Evolutionary conservation across 2,888 invertebrate species (phyloP), one percentile per base, ranked within the genome.

Genomic region (Himalopsyche japonica): DNA sequence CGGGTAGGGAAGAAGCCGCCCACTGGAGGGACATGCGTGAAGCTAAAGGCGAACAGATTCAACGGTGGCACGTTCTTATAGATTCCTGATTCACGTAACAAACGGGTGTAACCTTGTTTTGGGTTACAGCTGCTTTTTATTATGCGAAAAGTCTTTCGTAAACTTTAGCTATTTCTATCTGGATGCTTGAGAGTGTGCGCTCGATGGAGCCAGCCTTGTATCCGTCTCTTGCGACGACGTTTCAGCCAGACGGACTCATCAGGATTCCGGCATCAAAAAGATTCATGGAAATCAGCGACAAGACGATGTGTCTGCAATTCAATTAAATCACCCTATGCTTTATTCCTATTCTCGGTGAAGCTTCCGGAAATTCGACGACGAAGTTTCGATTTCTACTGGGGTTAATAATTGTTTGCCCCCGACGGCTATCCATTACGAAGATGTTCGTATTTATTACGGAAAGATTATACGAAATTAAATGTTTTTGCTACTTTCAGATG

Each of bases 11-110:
- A 89, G 98, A 98, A 90, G 93, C 96, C 83, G 94, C 96, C 30
- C 98, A 98, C 90, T 98, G 98, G 98, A 95, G 95, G 90, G 98
- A 98, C 89, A 96, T 98, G 94, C 95, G 97, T 88, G 97, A 97
- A 89, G 94, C 95, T 43, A 96, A 96, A 88, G 97, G 97, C 37
- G 97, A 97, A 89, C 97, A 98, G 91, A 95, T 98, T 85, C 97
- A 97, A 89, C 95, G 98, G 82, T 98, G 98, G 98, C 98, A 98
- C 90, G 95, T 98, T 48, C 91, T 98, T 86, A 94, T 98, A 88
- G 95, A 95, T 89, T 95, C 95, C 90, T 94, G 94, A 94, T 94
- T 92, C 88, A 88, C 91, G 85, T 88, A 89, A 86, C 86, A 84
- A 76, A 84, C 82, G 85, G 85, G 86, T 76, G 89, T 86, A 84